These are phyloP conservation scores for Hemithea aestivaria DNA, from an alignment of 2,888 invertebrate species.

Conservation along the genomic window DNA sequence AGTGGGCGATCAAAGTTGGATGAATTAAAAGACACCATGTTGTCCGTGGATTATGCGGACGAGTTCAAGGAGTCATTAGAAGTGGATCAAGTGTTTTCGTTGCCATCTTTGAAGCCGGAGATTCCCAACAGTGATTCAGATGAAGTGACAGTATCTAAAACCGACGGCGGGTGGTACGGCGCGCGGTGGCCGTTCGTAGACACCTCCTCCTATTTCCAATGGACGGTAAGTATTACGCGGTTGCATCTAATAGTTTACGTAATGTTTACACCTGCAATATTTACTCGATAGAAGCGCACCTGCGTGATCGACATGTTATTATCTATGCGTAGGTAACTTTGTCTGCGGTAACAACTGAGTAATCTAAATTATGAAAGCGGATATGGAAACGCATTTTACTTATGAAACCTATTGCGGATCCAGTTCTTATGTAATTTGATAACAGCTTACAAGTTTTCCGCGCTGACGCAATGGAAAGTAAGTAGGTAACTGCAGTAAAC, in stretches of 20 bases:
- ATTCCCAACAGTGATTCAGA: slow-evolving; percentile 51
- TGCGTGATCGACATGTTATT: slow-evolving; percentile 32
- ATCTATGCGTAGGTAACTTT: slow-evolving; percentile 29
- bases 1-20: slow-evolving; percentile 52
- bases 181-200: slow-evolving; percentile 83
- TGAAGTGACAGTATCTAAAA: slow-evolving; percentile 66
- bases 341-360: slow-evolving; percentile 35
- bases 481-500: slow-evolving; percentile 16
- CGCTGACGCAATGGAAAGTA: slow-evolving; percentile 8
- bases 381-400: slow-evolving; percentile 34
- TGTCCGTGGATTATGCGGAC: slow-evolving; percentile 71
- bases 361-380: slow-evolving; percentile 40
- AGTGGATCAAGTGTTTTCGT: slow-evolving; percentile 69
- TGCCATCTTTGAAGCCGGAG: slow-evolving; percentile 64
- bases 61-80: slow-evolving; percentile 69
- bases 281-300: slow-evolving; percentile 29
- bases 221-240: slow-evolving; percentile 77
- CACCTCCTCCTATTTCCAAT: slow-evolving; percentile 82
- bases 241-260: slow-evolving; percentile 28
- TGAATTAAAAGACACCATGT: slow-evolving; percentile 64
- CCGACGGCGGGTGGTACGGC: slow-evolving; percentile 78
- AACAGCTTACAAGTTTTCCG: slow-evolving; percentile 15
- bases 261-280: slow-evolving; percentile 30
- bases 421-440: slow-evolving; percentile 35
- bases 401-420: slow-evolving; percentile 36